A percentile compares a stretch with the other conserved stretches of the same genome.
Evolutionary conservation across 2,797 vertebrate species (phyloP).

Genomic region (Cuniculus paca): DNA sequence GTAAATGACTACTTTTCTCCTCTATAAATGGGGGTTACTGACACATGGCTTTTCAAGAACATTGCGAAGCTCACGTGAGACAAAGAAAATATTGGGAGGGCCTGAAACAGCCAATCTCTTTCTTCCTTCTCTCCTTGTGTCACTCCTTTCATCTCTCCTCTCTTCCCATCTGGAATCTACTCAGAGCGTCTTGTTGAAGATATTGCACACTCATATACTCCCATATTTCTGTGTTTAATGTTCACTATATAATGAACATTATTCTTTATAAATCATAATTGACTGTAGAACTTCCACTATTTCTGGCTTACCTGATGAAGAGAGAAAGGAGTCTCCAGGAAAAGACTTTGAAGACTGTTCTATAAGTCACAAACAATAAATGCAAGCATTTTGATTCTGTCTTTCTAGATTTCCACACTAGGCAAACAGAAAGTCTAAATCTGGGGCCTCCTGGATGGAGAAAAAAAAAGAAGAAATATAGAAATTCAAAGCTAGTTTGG

Average conservation of each 20-base stretch:
- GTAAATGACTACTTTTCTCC: neutral
- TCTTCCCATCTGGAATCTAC: neutral
- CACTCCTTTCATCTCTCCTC: neutral
- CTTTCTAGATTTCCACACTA: neutral
- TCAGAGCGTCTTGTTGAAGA: fast-evolving
- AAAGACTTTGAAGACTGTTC: neutral
- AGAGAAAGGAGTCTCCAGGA: neutral
- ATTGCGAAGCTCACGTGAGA: neutral
- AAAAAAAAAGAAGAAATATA: no score
- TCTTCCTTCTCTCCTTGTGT: fast-evolving
- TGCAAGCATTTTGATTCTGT: neutral
- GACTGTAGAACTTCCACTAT: neutral
- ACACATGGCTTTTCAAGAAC: neutral
- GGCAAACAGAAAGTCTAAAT: neutral
- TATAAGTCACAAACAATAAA: neutral
- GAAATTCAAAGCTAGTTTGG: neutral
- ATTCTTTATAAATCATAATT: neutral
- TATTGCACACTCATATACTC: fast-evolving
- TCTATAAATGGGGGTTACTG: neutral
- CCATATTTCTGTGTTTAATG: no score
- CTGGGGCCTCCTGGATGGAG: neutral
- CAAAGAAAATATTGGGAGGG: fast-evolving
- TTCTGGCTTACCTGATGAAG: neutral
- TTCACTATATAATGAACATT: neutral
- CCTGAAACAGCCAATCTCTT: fast-evolving